These are phyloP conservation scores for Daktulosphaira vitifoliae DNA, from an alignment of 1,140 invertebrate species.

Conservation along the genomic window DNA sequence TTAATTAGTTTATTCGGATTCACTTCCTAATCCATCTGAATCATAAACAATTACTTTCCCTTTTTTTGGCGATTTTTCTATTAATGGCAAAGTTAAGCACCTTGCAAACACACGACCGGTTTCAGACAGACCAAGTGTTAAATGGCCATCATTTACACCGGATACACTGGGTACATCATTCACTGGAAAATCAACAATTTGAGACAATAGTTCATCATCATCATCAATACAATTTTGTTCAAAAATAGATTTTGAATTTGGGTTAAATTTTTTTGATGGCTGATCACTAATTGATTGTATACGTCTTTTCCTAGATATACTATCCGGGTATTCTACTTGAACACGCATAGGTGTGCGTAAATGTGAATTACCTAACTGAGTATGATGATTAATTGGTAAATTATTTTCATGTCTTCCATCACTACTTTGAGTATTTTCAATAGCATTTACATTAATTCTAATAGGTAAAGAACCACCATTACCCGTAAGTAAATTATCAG, in stretches of 20 bases:
- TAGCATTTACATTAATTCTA: not conserved
- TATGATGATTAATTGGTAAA: not conserved
- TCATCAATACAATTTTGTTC: slow-evolving; percentile 10
- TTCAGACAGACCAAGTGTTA: not conserved
- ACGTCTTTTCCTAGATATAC: slow-evolving; percentile 15
- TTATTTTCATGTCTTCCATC: not conserved
- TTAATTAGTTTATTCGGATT: slow-evolving; percentile 4
- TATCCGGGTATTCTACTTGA: slow-evolving; percentile 28
- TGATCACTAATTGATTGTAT: not conserved
- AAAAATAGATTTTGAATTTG: not conserved
- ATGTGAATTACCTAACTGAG: not conserved
- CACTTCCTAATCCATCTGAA: slow-evolving; percentile 17
- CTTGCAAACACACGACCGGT: slow-evolving; percentile 23
- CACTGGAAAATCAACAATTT: not conserved
- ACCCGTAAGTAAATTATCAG: not conserved
- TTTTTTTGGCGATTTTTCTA: slow-evolving; percentile 6
- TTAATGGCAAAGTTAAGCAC: not conserved
- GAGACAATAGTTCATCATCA: slow-evolving; percentile 19
- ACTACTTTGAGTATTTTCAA: slow-evolving; percentile 19
- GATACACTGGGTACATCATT: not conserved
- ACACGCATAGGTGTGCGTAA: slow-evolving; percentile 26
- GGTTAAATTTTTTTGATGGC: not conserved
- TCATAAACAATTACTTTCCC: slow-evolving; percentile 23
- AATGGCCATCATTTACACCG: not conserved
- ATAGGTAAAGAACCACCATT: not conserved